phyloP scores from a whole-genome alignment of 2,888 invertebrate genomes.

The Bhutanitis thaidina region DNA sequence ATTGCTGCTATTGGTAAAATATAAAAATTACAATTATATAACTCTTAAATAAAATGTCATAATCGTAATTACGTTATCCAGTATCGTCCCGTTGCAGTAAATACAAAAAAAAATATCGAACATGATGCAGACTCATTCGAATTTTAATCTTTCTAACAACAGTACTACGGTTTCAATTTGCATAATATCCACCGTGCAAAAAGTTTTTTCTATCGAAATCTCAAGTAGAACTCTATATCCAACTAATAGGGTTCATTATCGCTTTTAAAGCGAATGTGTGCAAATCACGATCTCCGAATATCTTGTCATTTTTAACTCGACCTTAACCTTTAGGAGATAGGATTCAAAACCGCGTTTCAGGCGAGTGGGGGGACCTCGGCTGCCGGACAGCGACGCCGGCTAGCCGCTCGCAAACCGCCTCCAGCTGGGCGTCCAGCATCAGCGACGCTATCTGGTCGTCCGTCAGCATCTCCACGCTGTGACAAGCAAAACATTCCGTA shows the following conservation, averaged over 20 bases:
- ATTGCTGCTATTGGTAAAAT: too few relatives aligned
- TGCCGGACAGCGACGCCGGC: constrained; percentile 59
- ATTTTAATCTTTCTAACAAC: background rate
- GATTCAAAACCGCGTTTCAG: constrained; percentile 37
- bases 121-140: background rate
- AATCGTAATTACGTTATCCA: too few relatives aligned
- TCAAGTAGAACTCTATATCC: background rate
- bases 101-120: too few relatives aligned
- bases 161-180: background rate
- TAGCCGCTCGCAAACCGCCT: constrained; percentile 84
- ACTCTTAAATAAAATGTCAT: too few relatives aligned
- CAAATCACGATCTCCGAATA: background rate
- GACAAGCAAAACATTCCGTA: constrained; percentile 31
- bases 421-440: constrained; percentile 86
- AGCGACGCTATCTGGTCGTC: constrained; percentile 87
- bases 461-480: constrained; percentile 86
- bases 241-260: background rate
- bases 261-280: background rate
- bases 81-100: too few relatives aligned
- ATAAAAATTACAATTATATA: too few relatives aligned
- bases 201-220: background rate
- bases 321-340: background rate
- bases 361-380: constrained; percentile 39
- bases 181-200: background rate
- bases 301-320: constrained; percentile 1